Conservation (phyloP, 2,113 vertebrate genomes). For the Garra rufa region DNA sequence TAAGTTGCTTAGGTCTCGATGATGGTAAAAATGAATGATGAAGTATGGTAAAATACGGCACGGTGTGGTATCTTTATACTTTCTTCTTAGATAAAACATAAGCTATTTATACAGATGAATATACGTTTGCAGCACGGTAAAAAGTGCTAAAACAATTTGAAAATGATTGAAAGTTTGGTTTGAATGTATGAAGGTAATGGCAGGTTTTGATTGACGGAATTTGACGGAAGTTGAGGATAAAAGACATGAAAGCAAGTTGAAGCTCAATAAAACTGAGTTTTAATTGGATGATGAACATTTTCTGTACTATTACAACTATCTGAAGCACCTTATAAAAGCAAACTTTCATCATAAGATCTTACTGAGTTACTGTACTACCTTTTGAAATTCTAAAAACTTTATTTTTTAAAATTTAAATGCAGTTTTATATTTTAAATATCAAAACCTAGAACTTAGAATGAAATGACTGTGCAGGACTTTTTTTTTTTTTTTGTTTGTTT, state of each 20-base stretch:
- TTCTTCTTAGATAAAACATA: neutral
- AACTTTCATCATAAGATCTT: neutral
- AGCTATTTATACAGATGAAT: neutral
- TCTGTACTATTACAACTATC: slow-evolving; percentile 5
- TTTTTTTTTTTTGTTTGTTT: slow-evolving; percentile 3
- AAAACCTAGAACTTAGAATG: neutral
- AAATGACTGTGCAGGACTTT: neutral
- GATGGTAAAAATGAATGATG: neutral
- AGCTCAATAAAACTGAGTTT: neutral
- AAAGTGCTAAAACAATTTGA: neutral
- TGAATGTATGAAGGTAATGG: neutral
- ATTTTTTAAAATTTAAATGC: neutral
- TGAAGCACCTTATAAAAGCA: slow-evolving; percentile 16
- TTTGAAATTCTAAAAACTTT: neutral
- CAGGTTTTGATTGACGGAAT: neutral
- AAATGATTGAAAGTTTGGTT: neutral
- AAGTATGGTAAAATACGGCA: neutral
- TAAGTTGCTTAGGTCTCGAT: neutral
- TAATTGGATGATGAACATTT: neutral
- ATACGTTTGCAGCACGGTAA: neutral
- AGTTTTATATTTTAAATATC: neutral
- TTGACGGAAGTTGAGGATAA: neutral
- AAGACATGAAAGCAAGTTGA: neutral
- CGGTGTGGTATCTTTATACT: neutral
- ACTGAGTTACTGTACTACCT: neutral